These are phyloP conservation scores for Eonycteris spelaea DNA, from an alignment of 2,113 vertebrate species.

Conservation along the genomic window DNA sequence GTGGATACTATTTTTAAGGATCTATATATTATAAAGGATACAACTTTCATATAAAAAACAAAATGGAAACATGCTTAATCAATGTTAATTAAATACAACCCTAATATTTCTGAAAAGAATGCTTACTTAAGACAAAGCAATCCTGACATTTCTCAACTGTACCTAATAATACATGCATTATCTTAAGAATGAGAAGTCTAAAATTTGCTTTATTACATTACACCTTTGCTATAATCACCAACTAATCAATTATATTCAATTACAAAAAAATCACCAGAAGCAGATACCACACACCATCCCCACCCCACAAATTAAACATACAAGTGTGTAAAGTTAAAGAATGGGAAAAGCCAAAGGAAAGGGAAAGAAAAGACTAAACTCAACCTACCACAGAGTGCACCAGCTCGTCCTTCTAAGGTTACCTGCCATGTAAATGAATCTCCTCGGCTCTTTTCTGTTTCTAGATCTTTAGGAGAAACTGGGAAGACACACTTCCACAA, in stretches of 20 bases:
- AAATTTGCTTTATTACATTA: not conserved
- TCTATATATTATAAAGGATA: not conserved
- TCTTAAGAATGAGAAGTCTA: not conserved
- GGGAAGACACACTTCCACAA: slow-evolving; percentile 95
- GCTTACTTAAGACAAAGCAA: not conserved
- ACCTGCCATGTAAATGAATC: slow-evolving; percentile 97
- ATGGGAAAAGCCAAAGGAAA: not conserved
- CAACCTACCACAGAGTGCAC: slow-evolving; percentile 91
- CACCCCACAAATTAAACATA: not conserved
- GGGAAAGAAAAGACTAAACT: slow-evolving; percentile 21
- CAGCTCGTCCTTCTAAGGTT: slow-evolving; percentile 93
- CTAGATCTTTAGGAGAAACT: slow-evolving; percentile 88
- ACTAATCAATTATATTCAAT: not conserved
- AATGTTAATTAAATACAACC: not conserved
- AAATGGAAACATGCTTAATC: not conserved
- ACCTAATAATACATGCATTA: not conserved
- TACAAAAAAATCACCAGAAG: not conserved
- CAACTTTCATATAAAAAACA: slow-evolving; percentile 5
- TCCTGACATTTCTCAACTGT: not conserved
- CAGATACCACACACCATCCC: not conserved
- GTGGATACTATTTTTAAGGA: not conserved
- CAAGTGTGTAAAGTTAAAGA: not conserved
- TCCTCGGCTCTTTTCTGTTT: slow-evolving; percentile 91
- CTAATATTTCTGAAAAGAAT: slow-evolving; percentile 4
- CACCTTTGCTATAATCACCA: not conserved